Conservation (phyloP, 2,113 vertebrate genomes). For the Campylomormyrus numenius region DNA sequence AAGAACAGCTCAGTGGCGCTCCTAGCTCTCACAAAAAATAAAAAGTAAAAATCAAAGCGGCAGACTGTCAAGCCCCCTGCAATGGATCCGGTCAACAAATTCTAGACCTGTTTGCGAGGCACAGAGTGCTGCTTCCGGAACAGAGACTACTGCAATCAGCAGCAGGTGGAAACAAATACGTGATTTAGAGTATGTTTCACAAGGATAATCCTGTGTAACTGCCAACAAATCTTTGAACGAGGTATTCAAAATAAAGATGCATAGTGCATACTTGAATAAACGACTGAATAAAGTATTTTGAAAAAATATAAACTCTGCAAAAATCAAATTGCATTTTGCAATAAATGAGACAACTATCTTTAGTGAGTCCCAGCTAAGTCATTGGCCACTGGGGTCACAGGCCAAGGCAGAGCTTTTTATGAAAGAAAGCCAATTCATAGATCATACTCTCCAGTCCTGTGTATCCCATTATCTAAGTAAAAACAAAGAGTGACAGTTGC, state of each 20-base stretch:
- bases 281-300: neutral
- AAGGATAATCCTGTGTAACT: neutral
- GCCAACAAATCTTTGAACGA: neutral
- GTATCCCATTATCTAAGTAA: neutral
- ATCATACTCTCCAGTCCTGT: neutral
- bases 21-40: slow-evolving; percentile 23
- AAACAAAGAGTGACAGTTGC: neutral
- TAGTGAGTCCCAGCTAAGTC: slow-evolving; percentile 1
- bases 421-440: slow-evolving; percentile 13
- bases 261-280: neutral
- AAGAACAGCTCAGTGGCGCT: slow-evolving; percentile 41
- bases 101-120: neutral
- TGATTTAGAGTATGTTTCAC: neutral
- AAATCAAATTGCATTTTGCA: neutral
- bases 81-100: neutral
- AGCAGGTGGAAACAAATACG: neutral
- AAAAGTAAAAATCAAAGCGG: slow-evolving; percentile 17
- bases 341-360: neutral
- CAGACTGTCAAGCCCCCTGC: neutral
- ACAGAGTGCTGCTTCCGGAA: slow-evolving; percentile 2
- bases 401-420: slow-evolving; percentile 7
- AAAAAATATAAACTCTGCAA: slow-evolving; percentile 4
- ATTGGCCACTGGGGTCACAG: neutral
- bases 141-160: neutral
- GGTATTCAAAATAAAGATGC: neutral